These are phyloP conservation scores for Setophaga petechia DNA, from an alignment of 2,113 vertebrate genomes.

Conservation along the genomic window DNA sequence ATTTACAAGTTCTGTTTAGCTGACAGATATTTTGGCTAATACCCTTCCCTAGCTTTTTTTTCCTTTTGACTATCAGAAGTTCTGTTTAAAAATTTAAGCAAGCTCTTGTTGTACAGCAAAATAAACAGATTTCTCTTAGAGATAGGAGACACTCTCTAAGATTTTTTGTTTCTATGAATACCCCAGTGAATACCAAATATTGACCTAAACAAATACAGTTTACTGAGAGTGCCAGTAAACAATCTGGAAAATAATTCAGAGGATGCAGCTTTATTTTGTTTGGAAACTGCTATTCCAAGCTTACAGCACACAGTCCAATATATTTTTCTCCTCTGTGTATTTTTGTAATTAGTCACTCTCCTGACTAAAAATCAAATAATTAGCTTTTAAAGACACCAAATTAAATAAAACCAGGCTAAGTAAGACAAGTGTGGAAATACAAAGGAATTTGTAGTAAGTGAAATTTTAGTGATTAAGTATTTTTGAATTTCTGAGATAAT, in stretches of 20 bases:
- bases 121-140: conserved; percentile 25
- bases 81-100: conserved; percentile 43
- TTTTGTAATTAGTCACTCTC: neutral
- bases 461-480: neutral
- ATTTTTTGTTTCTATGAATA: neutral
- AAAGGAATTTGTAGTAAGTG: neutral
- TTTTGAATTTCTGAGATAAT: neutral
- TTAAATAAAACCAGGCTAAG: neutral
- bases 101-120: conserved; percentile 6
- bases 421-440: neutral
- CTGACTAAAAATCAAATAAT: neutral
- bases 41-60: neutral
- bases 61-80: neutral
- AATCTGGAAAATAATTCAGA: conserved; percentile 20
- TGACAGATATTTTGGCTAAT: conserved; percentile 61
- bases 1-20: conserved; percentile 63
- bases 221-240: neutral
- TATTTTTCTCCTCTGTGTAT: neutral
- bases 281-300: conserved; percentile 3
- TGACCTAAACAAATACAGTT: conserved; percentile 26
- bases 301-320: neutral
- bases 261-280: neutral
- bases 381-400: neutral
- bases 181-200: conserved; percentile 24
- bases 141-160: neutral